These are phyloP conservation scores for western clawed frog (Xenopus tropicalis) DNA, from an alignment of 2,113 vertebrate species.

Conservation along the genomic window UCB_Xtro_10.0 CM004447.2:111108501-111109000, in stretches of 20 bases:
- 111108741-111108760: conserved; percentile 91
- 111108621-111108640: too few species aligned
- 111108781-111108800: conserved; percentile 70
- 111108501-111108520: too few species aligned
- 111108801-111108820: conserved; percentile 83
- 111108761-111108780: conserved; percentile 88
- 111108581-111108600: too few species aligned
- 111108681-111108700: too few species aligned
- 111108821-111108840: conserved; percentile 95
- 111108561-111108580: too few species aligned
- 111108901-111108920: conserved; percentile 79
- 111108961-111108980: background rate
- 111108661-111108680: too few species aligned
- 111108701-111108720: too few species aligned
- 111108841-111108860: conserved; percentile 91
- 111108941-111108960: conserved; percentile 87
- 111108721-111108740: conserved; percentile 2
- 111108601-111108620: too few species aligned
- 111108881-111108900: conserved; percentile 84
- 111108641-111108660: too few species aligned
- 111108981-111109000: background rate
- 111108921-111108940: conserved; percentile 87
- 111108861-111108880: conserved; percentile 85
- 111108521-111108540: too few species aligned
- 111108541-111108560: too few species aligned